These are phyloP conservation scores for Pseudoips prasinana DNA, from an alignment of 2,888 invertebrate genomes.

Conservation along the genomic window DNA sequence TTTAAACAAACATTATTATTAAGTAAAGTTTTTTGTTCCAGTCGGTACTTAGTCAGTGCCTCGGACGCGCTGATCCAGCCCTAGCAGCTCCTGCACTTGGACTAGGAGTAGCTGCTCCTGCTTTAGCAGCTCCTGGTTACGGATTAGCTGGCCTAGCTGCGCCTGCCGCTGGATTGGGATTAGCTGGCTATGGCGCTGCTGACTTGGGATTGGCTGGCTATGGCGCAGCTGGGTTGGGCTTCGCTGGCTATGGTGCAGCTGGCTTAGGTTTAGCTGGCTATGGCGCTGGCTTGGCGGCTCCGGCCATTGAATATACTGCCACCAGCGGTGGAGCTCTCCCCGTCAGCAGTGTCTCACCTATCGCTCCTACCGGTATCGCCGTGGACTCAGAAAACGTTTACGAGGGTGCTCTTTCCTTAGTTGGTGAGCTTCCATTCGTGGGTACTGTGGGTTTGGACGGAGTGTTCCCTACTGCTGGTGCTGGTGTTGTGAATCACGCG, in stretches of 20 bases:
- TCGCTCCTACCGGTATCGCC: constrained; percentile 35
- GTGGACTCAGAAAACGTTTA: constrained; percentile 42
- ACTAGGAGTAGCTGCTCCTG: neutral
- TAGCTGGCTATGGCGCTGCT: neutral
- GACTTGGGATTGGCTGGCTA: too few species aligned
- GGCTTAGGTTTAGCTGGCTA: too few species aligned
- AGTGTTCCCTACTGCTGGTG: constrained; percentile 34
- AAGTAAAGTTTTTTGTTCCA: too few species aligned
- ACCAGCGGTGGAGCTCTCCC: constrained; percentile 36
- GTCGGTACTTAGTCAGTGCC: too few species aligned
- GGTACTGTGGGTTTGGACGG: constrained; percentile 38
- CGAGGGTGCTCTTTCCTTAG: constrained; percentile 31
- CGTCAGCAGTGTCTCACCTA: constrained; percentile 31
- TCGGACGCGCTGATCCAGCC: too few species aligned
- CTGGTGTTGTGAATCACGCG: constrained; percentile 33
- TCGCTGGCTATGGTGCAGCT: too few species aligned
- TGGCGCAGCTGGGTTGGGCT: too few species aligned
- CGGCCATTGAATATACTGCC: neutral
- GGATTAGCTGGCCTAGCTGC: too few species aligned
- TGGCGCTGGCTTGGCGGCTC: too few species aligned
- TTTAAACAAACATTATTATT: too few species aligned
- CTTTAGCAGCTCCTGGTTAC: too few species aligned
- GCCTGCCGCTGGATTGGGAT: neutral
- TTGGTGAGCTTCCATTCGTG: constrained; percentile 42
- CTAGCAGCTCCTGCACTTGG: too few species aligned